phyloP scores from a whole-genome alignment of 2,797 vertebrate genomes.

The Molossus molossus region DNA sequence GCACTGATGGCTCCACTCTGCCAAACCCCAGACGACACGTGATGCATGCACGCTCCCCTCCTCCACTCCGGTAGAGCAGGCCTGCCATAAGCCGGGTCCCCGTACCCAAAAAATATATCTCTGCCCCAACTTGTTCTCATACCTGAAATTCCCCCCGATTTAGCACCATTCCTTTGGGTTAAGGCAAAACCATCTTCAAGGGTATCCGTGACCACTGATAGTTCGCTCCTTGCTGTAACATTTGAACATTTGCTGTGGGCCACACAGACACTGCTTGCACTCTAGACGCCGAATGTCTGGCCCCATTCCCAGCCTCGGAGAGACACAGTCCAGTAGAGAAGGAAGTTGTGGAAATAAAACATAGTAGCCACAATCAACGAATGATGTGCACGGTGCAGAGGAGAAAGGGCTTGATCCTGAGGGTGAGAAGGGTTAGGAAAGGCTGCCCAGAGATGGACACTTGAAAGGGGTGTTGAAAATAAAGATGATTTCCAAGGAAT shows the following conservation, averaged over 20 bases:
- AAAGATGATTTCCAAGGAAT: neutral
- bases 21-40: constrained; percentile 84
- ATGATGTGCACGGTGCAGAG: neutral
- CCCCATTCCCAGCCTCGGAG: neutral
- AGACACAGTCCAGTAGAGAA: neutral
- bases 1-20: constrained; percentile 78
- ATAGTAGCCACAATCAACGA: neutral
- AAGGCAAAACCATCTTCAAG: constrained; percentile 9
- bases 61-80: neutral
- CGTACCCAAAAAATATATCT: neutral
- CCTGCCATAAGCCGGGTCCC: neutral
- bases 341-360: neutral
- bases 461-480: neutral
- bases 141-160: neutral
- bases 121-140: neutral
- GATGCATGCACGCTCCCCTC: neutral
- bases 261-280: neutral
- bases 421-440: neutral
- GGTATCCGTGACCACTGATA: neutral
- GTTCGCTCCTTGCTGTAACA: neutral
- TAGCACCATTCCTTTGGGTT: neutral
- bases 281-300: neutral
- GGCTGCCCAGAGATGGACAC: neutral
- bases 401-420: neutral
- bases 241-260: neutral